Evolutionary conservation across 1,140 invertebrate genomes (phyloP), one percentile per base, ranked within the genome.

Genomic region (Atta texana): DNA sequence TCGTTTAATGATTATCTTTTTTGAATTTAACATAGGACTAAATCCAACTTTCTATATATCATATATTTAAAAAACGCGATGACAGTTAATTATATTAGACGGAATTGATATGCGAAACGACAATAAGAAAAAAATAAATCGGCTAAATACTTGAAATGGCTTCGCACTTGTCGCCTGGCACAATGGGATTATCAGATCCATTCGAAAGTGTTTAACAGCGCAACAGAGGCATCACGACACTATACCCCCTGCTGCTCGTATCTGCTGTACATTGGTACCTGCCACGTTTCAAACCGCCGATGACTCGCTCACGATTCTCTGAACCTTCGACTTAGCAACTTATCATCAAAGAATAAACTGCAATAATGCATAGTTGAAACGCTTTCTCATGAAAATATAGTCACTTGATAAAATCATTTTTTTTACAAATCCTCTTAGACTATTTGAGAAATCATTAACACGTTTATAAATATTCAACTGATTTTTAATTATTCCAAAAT

Each of bases 221-320:
- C 89, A 90, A 91, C 92, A 84, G 86, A 87, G 88, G 81, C 89
- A 93, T 87, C 78, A 90, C 88, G 88, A 86, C 87, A 82, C 91
- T 49, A 89, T 90, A 92, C 93, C 91, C 92, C 90, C 81, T 87
- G 82, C 77, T 89, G 72, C 89, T 64, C 78, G 64, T 91, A 92
- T 90, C 90, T 91, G 88, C 88, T 86, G 75, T 72, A 61, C 59
- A 51, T 61, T 10, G 63, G 10, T 64, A 78, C 24, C 57, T 78
- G 71, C 57, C 72, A 39, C 51, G 49, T 84, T 75, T 86, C 49
- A 8, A 53, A 44, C n/a, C 57, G 31, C 87, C 90, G 91, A 93
- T 92, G 88, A 88, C 91, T 92, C 64, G 92, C 90, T 92, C 94
- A 93, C 94, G 93, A 94, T 94, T 94, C 93, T 90, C 86, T 90